These are phyloP conservation scores for Leptopilina drosophilae DNA, from an alignment of 2,888 invertebrate species.

Conservation along the genomic window DNA sequence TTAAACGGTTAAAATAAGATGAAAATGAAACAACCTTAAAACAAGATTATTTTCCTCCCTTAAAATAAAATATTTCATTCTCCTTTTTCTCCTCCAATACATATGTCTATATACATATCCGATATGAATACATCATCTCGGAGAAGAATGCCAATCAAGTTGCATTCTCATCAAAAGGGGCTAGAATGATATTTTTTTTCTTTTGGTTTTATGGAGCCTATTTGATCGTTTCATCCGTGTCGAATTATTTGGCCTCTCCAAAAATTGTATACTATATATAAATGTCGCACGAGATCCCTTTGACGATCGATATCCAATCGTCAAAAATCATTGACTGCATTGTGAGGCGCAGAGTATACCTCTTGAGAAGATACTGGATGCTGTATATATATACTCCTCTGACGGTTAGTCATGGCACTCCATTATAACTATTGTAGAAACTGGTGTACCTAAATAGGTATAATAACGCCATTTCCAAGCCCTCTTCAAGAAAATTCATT, in stretches of 20 bases:
- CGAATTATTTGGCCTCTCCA: slow-evolving; percentile 43
- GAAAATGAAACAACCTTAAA: background rate
- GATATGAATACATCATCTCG: background rate
- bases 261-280: background rate
- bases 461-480: slow-evolving; percentile 32
- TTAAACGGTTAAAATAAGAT: too few species aligned
- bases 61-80: slow-evolving; percentile 44
- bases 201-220: slow-evolving; percentile 19
- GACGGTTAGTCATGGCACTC: slow-evolving; percentile 39
- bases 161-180: slow-evolving; percentile 39
- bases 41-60: background rate
- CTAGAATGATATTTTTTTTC: slow-evolving; percentile 47
- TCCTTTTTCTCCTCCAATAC: background rate
- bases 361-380: slow-evolving; percentile 3
- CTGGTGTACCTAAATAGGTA: slow-evolving; percentile 31
- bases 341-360: background rate
- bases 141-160: slow-evolving; percentile 40
- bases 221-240: slow-evolving; percentile 49
- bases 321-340: slow-evolving; percentile 34
- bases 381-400: background rate
- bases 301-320: slow-evolving; percentile 36
- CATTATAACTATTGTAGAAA: slow-evolving; percentile 25
- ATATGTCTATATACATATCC: background rate
- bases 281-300: slow-evolving; percentile 30
- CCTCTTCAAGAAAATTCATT: slow-evolving; percentile 21